Evolutionary conservation across 2,113 vertebrate genomes (phyloP).

Genomic region (Lipophrys pholis): DNA sequence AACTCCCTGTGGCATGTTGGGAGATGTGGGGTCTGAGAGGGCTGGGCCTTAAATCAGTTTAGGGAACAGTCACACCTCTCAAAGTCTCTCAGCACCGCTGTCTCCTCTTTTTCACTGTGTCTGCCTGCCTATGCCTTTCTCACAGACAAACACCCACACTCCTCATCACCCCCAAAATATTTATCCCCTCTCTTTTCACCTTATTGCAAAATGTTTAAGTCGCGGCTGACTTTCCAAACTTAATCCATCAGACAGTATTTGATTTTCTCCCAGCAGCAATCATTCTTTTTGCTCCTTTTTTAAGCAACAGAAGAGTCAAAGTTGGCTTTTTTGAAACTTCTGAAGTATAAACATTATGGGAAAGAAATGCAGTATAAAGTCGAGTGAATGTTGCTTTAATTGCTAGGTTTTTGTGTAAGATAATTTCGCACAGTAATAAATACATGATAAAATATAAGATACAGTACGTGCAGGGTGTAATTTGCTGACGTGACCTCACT

Average conservation of each 20-base stretch:
- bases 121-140: slow-evolving; percentile 43
- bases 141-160: slow-evolving; percentile 43
- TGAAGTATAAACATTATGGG: slow-evolving; percentile 11
- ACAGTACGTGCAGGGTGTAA: too few species aligned
- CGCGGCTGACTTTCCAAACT: slow-evolving; percentile 46
- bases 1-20: slow-evolving; percentile 78
- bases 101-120: slow-evolving; percentile 48
- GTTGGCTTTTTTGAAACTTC: slow-evolving; percentile 23
- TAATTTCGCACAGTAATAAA: neutral
- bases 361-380: neutral
- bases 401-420: neutral
- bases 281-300: slow-evolving; percentile 14
- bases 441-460: too few species aligned
- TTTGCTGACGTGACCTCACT: too few species aligned
- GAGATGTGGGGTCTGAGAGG: slow-evolving; percentile 70
- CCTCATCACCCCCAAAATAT: slow-evolving; percentile 53
- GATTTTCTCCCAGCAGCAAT: slow-evolving; percentile 32
- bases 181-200: slow-evolving; percentile 33
- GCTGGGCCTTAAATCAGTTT: slow-evolving; percentile 80
- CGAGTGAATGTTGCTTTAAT: neutral
- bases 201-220: slow-evolving; percentile 49
- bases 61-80: slow-evolving; percentile 79
- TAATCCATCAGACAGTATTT: slow-evolving; percentile 58
- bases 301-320: slow-evolving; percentile 30
- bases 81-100: slow-evolving; percentile 45